Conservation (phyloP, 2,888 invertebrate species). For the Hesperia comma region DNA sequence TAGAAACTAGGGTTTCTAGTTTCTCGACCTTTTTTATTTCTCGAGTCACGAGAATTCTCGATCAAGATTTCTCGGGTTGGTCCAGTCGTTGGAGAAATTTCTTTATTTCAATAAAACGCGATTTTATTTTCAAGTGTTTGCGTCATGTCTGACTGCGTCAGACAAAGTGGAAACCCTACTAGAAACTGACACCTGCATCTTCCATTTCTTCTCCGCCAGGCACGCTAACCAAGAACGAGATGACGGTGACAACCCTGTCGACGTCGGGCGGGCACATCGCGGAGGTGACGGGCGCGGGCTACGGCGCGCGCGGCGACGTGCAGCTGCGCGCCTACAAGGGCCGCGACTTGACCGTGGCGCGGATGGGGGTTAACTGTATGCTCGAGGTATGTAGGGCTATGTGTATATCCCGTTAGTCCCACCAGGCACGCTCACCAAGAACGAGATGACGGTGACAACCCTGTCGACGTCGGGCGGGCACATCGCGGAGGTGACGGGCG, state of each 20-base stretch:
- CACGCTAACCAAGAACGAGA: conserved; percentile 98
- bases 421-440: conserved; percentile 94
- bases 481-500: conserved; percentile 95
- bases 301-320: conserved; percentile 93
- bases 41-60: too few species aligned
- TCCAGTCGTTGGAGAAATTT: too few species aligned
- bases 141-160: too few species aligned
- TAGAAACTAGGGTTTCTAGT: too few species aligned
- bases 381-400: conserved; percentile 94
- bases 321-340: conserved; percentile 87
- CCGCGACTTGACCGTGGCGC: conserved; percentile 89
- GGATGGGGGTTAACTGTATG: conserved; percentile 89
- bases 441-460: conserved; percentile 99
- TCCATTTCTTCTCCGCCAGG: conserved; percentile 52
- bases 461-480: conserved; percentile 96
- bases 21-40: too few species aligned
- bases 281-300: conserved; percentile 96
- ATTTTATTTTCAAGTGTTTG: too few species aligned
- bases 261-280: conserved; percentile 97
- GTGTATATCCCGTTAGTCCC: too few species aligned
- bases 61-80: too few species aligned
- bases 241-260: conserved; percentile 98
- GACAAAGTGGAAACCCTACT: too few species aligned
- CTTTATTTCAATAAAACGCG: too few species aligned
- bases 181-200: too few species aligned